These are phyloP conservation scores for Pedetes capensis DNA, from an alignment of 2,113 vertebrate species.

Conservation along the genomic window DNA sequence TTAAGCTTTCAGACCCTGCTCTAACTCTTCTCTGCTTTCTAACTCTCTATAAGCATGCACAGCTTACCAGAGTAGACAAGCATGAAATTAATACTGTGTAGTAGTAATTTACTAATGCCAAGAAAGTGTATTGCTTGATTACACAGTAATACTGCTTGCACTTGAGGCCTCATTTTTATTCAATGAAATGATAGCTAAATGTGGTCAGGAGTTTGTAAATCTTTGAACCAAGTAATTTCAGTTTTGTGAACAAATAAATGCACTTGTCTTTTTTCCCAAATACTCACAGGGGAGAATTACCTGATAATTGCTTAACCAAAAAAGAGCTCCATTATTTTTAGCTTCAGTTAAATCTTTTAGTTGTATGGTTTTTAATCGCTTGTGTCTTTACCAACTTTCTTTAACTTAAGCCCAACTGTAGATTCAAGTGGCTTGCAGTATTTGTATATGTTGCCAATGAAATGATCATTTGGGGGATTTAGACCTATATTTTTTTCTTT, in stretches of 20 bases:
- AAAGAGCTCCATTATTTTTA: background rate
- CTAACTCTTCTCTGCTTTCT: constrained; percentile 32
- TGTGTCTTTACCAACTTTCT: background rate
- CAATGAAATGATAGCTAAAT: background rate
- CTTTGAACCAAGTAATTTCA: constrained; percentile 53
- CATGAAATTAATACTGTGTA: constrained; percentile 68
- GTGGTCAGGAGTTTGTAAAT: constrained; percentile 31
- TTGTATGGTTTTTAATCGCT: background rate
- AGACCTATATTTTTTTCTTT: background rate
- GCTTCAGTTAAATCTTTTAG: background rate
- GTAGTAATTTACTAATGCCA: constrained; percentile 47
- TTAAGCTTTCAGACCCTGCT: background rate
- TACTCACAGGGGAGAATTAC: background rate
- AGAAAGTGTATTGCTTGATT: constrained; percentile 52
- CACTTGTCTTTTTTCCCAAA: background rate
- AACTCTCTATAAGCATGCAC: background rate
- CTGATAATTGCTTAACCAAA: background rate
- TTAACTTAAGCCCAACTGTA: background rate
- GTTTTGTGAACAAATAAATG: constrained; percentile 31
- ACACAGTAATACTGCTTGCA: background rate
- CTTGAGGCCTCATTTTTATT: constrained; percentile 18
- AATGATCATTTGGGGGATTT: background rate
- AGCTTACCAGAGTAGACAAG: constrained; percentile 59
- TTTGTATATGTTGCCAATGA: background rate
- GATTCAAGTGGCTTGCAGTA: background rate